Percentiles rank a stretch among this genome's conserved stretches.
Conservation (phyloP, 1,140 invertebrate species). For the Gryllus bimaculatus region DNA sequence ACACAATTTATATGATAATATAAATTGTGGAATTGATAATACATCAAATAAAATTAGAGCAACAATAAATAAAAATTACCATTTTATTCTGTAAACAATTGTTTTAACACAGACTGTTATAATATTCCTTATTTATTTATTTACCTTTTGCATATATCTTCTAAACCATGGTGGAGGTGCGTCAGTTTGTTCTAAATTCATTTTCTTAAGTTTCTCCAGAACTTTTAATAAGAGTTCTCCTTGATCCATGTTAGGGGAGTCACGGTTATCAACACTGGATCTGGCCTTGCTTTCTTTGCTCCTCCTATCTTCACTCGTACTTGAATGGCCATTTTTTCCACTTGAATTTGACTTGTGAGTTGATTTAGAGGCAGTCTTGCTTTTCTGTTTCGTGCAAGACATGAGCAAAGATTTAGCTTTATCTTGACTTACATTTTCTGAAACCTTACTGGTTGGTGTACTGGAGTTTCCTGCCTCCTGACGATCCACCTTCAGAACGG, state of each 20-base stretch:
- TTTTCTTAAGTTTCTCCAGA: constrained; percentile 10
- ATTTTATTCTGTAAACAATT: too few species aligned
- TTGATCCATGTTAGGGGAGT: neutral
- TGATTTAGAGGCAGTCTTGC: neutral
- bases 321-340: neutral
- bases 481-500: constrained; percentile 15
- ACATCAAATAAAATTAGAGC: neutral
- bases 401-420: neutral
- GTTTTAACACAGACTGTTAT: too few species aligned
- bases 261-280: neutral
- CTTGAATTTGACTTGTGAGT: neutral
- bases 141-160: constrained; percentile 30
- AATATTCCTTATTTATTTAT: neutral
- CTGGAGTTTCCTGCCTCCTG: neutral
- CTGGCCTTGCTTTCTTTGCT: neutral
- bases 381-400: neutral
- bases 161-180: constrained; percentile 32
- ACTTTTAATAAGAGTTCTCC: neutral
- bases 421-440: neutral
- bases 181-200: constrained; percentile 15
- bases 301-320: neutral
- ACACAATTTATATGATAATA: too few species aligned
- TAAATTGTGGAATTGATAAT: neutral
- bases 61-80: neutral
- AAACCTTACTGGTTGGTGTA: neutral